Base-by-base conservation (phyloP, 1,140 invertebrate genomes). In the Saccostrea cuccullata region DNA sequence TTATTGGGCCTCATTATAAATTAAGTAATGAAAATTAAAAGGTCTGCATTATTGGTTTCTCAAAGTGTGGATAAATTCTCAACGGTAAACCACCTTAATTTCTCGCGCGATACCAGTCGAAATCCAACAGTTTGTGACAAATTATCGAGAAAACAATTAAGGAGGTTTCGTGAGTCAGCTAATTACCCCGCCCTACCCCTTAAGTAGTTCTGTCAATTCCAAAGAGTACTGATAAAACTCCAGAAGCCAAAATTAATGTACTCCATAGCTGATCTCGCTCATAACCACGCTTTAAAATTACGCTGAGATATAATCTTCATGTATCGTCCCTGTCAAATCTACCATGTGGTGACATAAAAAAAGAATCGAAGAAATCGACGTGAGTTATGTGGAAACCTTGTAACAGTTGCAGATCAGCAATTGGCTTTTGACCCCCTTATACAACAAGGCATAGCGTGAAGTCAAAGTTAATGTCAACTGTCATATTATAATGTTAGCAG, bases 101-200 rank as follows among this genome's bases (percentile, higher is more conserved):
- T 77, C 70, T 77, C 70, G 13, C 70, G 13, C 11, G 26, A 77
- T 77, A 36, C 70, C 17, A 64, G 58, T n/a, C n/a, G 47, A 67
- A 67, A 67, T 23, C 23, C 60, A 67, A 67, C 60, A 67, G 30
- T n/a, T 20, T 67, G 60, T 20, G 23, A 67, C 60, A 15, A 30
- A 77, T 30, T 77, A 77, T 77, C 70, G 70, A 36, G 70, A 77
- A 77, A 77, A 77, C 70, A 36, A 77, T 77, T 77, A 67, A 77
- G 70, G 70, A 2, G 70, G 70, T 30, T n/a, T 77, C 70, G 70
- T 77, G 70, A 77, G 70, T 77, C 70, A 77, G 70, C 70, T 77
- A 77, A 77, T 77, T 77, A 77, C 70, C 26, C 70, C 70, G 70
- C 70, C 70, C 70, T 77, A 77, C 30, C 70, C 70, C 70, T 77